Conservation (phyloP, 2,888 invertebrate genomes). For the Scaeva pyrastri region DNA sequence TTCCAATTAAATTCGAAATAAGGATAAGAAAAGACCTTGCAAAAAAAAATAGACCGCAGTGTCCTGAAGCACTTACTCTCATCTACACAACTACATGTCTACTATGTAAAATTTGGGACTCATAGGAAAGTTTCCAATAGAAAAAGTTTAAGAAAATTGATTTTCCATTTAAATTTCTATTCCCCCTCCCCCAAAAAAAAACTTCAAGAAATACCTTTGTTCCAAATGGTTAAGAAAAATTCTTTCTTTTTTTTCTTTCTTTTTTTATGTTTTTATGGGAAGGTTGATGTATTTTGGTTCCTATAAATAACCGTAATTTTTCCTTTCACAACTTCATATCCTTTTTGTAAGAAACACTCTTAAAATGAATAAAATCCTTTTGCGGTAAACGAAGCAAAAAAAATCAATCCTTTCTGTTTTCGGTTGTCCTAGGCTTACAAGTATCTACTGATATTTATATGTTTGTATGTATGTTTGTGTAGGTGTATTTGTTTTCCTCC, state of each 20-base stretch:
- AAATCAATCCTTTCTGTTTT: slow-evolving; percentile 63
- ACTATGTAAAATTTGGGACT: too few relatives aligned
- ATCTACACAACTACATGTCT: too few relatives aligned
- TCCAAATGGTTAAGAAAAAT: not conserved
- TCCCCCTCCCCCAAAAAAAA: too few relatives aligned
- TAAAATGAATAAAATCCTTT: slow-evolving; percentile 20
- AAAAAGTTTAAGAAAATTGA: not conserved
- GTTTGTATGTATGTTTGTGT: too few relatives aligned
- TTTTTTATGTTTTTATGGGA: not conserved
- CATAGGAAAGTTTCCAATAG: not conserved
- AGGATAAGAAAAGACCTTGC: too few relatives aligned
- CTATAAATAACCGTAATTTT: slow-evolving; percentile 16
- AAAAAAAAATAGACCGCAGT: too few relatives aligned
- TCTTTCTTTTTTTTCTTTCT: not conserved
- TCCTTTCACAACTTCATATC: not conserved
- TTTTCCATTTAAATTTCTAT: slow-evolving; percentile 14
- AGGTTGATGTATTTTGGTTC: not conserved
- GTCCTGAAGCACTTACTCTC: too few relatives aligned
- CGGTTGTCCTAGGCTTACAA: slow-evolving; percentile 22
- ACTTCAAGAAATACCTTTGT: not conserved
- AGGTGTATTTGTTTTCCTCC: too few relatives aligned
- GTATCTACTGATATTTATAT: too few relatives aligned
- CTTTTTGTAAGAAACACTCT: not conserved
- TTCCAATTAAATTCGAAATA: too few relatives aligned
- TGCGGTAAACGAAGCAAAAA: slow-evolving; percentile 59